A percentile compares a stretch with the other conserved stretches of the same genome.
Evolutionary conservation across 2,113 vertebrate species (phyloP).

Genomic region (Phrynosoma platyrhinos): DNA sequence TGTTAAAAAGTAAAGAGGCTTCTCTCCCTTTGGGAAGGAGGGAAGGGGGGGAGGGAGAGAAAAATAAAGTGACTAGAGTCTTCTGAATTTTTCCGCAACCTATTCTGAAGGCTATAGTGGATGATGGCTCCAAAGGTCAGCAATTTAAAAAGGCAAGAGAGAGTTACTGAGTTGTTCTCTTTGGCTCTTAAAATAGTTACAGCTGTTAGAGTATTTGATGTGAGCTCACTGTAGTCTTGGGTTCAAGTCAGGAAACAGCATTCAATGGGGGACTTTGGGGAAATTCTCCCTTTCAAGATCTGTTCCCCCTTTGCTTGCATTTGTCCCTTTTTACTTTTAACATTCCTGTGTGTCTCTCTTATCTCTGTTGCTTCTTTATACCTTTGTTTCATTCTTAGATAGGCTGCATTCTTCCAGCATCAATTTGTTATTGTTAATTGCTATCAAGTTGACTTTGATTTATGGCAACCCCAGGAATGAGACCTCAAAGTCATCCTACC

Average conservation of each 20-base stretch:
- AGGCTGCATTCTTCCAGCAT: too few species aligned
- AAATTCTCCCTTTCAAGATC: not conserved
- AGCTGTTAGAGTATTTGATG: not conserved
- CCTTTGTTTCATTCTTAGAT: not conserved
- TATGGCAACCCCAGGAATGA: too few species aligned
- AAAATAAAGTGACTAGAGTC: not conserved
- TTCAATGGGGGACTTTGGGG: not conserved
- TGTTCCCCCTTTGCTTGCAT: not conserved
- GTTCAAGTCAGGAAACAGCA: not conserved
- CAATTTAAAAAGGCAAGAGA: too few species aligned
- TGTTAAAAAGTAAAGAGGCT: not conserved
- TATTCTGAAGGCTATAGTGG: not conserved
- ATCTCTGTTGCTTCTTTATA: not conserved
- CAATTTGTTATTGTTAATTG: too few species aligned
- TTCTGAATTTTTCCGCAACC: not conserved
- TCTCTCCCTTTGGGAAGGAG: not conserved
- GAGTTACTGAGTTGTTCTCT: not conserved
- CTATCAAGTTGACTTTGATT: too few species aligned
- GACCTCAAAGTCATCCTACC: too few species aligned
- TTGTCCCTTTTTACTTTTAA: not conserved
- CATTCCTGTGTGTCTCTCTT: too few species aligned
- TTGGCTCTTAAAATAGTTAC: not conserved
- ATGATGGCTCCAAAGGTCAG: not conserved
- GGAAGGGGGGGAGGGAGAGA: not conserved
- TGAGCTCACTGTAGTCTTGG: not conserved